Evolutionary conservation across 2,113 vertebrate species (phyloP).

Genomic region (Bungarus multicinctus): DNA sequence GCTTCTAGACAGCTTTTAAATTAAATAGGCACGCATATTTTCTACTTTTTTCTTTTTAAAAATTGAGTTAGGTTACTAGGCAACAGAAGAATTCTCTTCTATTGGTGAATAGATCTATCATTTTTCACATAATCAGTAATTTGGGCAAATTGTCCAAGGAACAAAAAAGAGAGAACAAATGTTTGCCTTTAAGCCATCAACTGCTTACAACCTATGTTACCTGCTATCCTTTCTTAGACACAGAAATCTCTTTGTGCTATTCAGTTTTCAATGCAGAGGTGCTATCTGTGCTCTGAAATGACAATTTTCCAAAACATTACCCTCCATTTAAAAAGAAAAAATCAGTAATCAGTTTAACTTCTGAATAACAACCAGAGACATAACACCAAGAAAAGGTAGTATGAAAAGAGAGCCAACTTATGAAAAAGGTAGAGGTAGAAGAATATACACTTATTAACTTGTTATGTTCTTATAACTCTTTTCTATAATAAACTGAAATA

Average conservation of each 20-base stretch:
- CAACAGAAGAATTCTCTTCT: constrained; percentile 74
- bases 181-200: constrained; percentile 6
- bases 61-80: constrained; percentile 78
- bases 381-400: background rate
- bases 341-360: constrained; percentile 26
- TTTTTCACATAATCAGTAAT: constrained; percentile 54
- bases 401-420: background rate
- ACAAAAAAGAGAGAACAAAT: background rate
- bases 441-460: background rate
- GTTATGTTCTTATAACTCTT: background rate
- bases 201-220: background rate
- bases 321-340: constrained; percentile 18
- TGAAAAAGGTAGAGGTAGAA: background rate
- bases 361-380: background rate
- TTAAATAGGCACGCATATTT: constrained; percentile 72
- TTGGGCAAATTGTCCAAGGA: constrained; percentile 1
- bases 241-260: background rate
- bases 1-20: constrained; percentile 62
- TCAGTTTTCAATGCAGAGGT: constrained; percentile 7
- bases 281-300: constrained; percentile 28
- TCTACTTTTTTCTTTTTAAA: constrained; percentile 71
- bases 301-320: background rate
- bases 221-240: background rate
- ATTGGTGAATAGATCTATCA: constrained; percentile 70
- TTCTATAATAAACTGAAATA: background rate